phyloP scores from a whole-genome alignment of 2,113 vertebrate genomes.

The Helogale parvula region DNA sequence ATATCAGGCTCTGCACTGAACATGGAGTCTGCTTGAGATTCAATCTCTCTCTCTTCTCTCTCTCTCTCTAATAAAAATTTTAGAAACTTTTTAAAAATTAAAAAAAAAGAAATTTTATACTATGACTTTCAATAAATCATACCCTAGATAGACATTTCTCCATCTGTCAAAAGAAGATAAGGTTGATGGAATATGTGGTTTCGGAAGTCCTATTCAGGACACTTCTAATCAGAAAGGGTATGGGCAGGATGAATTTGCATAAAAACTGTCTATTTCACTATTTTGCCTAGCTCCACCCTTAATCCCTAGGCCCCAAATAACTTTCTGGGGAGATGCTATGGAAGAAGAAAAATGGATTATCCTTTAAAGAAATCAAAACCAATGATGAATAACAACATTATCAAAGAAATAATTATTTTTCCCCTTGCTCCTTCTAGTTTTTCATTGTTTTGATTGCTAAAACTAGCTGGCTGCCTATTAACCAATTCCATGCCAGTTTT shows the following conservation, averaged over 20 bases:
- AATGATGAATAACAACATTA: neutral
- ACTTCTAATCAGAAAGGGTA: neutral
- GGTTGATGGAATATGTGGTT: neutral
- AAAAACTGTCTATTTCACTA: neutral
- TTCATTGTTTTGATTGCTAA: neutral
- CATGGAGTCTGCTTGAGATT: too few species aligned
- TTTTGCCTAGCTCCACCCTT: neutral
- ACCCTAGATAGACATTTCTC: neutral
- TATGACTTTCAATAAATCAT: neutral
- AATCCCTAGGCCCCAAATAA: neutral
- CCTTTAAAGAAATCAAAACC: neutral
- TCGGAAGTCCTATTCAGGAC: conserved; percentile 14
- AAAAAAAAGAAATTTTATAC: neutral
- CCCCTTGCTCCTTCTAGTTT: neutral
- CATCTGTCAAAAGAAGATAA: neutral
- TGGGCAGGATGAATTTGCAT: neutral
- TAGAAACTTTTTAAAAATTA: too few species aligned
- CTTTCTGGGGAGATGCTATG: neutral
- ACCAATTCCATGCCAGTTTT: conserved; percentile 17
- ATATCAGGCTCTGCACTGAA: too few species aligned
- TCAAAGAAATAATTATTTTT: conserved; percentile 29
- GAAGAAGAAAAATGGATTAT: conserved; percentile 9
- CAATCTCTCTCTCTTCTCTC: too few species aligned
- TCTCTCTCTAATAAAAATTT: too few species aligned
- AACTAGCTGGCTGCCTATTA: neutral